Base-by-base conservation (phyloP, 2,888 invertebrate species). In the Acanthosepion lycidas region DNA sequence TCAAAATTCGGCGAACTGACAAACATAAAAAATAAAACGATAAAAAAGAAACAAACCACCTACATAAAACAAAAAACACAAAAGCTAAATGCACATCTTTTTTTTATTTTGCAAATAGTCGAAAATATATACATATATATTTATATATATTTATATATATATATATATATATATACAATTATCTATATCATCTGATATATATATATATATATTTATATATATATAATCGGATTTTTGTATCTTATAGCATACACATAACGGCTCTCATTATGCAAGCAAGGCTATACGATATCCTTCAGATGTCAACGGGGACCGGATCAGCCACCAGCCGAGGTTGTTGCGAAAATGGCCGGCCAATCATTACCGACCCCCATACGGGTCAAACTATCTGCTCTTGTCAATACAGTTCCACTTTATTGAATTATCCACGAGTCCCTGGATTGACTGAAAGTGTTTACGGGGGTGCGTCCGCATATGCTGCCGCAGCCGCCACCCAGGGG, bases 331-430 rank as follows among this genome's bases (percentile, higher is more conserved):
- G 96, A 91, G 96, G 96, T 33, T 99, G 99, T 98, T 99, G 99
- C 98, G 99, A 99, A 98, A 99, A 99, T 96, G 99, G 99, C 96
- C 98, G 99, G 5, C 97, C 97, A 6, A 96, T 97, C 26, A 96
- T 97, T 96, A 97, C 97, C 4, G 97, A 97, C 95, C 97, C 97
- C 6, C 97, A 96, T 95, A 97, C 97, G 12, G 97, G 97, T 8
- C 97, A 97, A 95, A 97, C 97, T 42, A 96, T 97, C 91, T 97
- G 97, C 94, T 97, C 97, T 12, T 97, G 97, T 98, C 99, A 95
- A 98, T 99, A 97, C 99, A 98, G 98, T 98, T 96, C 97, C 53
- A 96, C 97, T 64, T 96, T 99, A 96, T 98, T 99, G 96, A 98
- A 98, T 98, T 98, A 98, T 98, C 96, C 96, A 91, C 95, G 97